These are phyloP conservation scores for Drosophila rellima DNA, from an alignment of 2,888 invertebrate genomes.

Conservation along the genomic window DNA sequence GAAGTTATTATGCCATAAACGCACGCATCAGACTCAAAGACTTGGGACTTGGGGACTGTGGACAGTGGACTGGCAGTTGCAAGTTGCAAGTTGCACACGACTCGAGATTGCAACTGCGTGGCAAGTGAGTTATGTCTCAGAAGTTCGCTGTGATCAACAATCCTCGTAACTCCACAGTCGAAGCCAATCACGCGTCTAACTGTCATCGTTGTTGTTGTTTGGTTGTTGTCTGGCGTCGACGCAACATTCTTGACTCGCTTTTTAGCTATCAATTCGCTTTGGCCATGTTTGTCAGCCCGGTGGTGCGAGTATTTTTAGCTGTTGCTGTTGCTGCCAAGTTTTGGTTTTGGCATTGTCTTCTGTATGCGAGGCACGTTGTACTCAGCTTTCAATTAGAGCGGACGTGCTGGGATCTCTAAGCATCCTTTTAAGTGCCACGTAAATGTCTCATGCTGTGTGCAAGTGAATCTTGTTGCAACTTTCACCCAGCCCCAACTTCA, in stretches of 20 bases:
- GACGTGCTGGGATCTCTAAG: conserved; percentile 71
- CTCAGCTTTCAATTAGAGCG: conserved; percentile 75
- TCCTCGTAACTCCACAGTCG: conserved; percentile 47
- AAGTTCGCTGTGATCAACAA: conserved; percentile 53
- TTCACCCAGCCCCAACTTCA: conserved; percentile 60
- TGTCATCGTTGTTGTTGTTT: conserved; percentile 56
- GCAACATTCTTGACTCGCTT: conserved; percentile 73
- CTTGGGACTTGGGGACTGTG: conserved; percentile 5
- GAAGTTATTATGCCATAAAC: conserved; percentile 85
- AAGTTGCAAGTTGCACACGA: conserved; percentile 35
- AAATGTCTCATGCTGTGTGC: conserved; percentile 69
- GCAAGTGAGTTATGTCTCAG: conserved; percentile 76
- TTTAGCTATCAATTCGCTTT: conserved; percentile 65
- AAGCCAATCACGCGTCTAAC: conserved; percentile 73
- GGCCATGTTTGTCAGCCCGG: conserved; percentile 50
- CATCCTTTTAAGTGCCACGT: conserved; percentile 78
- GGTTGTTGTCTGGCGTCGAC: conserved; percentile 50
- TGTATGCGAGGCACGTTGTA: conserved; percentile 65
- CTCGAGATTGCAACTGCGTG: conserved; percentile 55
- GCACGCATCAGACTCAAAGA: conserved; percentile 78
- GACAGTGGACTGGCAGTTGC: not conserved
- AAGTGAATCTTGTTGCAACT: conserved; percentile 74
- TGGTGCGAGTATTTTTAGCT: conserved; percentile 50
- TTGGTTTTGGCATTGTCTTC: conserved; percentile 53
- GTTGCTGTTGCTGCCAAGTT: conserved; percentile 16